A percentile compares a stretch with the other conserved stretches of the same genome.
phyloP scores from a whole-genome alignment of 2,888 invertebrate genomes.

The Agrochola litura region DNA sequence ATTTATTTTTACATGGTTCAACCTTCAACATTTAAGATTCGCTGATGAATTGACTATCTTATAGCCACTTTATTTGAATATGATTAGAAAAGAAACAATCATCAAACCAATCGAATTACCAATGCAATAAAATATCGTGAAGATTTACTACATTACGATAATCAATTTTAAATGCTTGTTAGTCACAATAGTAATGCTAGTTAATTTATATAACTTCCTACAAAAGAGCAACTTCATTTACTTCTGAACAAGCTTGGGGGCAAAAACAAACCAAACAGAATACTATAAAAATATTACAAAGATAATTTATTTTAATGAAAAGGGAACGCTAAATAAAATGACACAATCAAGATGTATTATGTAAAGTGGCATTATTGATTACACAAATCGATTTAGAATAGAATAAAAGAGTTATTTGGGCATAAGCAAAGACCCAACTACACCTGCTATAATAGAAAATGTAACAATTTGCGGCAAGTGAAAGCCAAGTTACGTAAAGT shows the following conservation, averaged over 20 bases:
- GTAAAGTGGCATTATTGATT: conserved; percentile 33
- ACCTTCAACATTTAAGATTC: neutral
- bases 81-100: neutral
- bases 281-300: conserved; percentile 3
- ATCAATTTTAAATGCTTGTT: conserved; percentile 23
- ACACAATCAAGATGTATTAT: conserved; percentile 15
- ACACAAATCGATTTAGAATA: conserved; percentile 37
- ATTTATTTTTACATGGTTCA: neutral
- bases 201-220: conserved; percentile 18
- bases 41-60: neutral
- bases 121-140: conserved; percentile 2
- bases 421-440: conserved; percentile 22
- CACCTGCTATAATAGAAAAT: conserved; percentile 59
- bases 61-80: neutral
- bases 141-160: conserved; percentile 5
- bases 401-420: conserved; percentile 15
- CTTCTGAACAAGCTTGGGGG: neutral
- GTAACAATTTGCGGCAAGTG: conserved; percentile 74
- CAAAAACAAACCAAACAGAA: neutral
- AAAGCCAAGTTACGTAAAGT: conserved; percentile 80
- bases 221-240: neutral
- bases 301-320: neutral
- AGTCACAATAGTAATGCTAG: conserved; percentile 7
- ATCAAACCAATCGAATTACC: neutral
- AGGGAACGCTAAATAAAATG: neutral